Conservation (phyloP, 2,797 vertebrate species). For the Poeciliopsis turneri region DNA sequence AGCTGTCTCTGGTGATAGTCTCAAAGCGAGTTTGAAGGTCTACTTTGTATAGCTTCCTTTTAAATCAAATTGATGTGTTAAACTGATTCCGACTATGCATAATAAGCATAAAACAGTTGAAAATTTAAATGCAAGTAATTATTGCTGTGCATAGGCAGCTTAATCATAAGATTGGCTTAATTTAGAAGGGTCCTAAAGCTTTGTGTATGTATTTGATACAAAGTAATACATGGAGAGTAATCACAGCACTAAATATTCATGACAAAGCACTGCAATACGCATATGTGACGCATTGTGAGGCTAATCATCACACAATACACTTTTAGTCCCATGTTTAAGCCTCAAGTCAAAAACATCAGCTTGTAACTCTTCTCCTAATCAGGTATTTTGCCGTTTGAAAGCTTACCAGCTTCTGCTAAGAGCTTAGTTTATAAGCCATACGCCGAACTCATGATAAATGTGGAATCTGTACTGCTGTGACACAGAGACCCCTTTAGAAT, state of each 20-base stretch:
- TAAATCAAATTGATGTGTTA: not conserved
- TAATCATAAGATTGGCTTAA: not conserved
- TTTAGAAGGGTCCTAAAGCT: not conserved
- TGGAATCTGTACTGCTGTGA: conserved; percentile 52
- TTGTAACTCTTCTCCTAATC: conserved; percentile 58
- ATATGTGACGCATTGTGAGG: conserved; percentile 1
- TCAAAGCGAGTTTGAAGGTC: not conserved
- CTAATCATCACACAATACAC: conserved; percentile 21
- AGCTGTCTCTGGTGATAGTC: not conserved
- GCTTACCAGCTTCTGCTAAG: conserved; percentile 51
- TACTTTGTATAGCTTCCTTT: not conserved
- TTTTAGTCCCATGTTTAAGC: conserved; percentile 17
- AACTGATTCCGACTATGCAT: not conserved
- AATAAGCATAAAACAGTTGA: not conserved
- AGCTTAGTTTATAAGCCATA: conserved; percentile 59
- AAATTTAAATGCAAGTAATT: too few species aligned
- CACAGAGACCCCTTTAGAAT: conserved; percentile 65
- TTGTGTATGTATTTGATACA: not conserved
- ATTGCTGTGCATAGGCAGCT: not conserved
- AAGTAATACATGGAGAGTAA: not conserved
- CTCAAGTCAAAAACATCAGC: conserved; percentile 36
- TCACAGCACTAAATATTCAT: not conserved
- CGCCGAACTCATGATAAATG: conserved; percentile 49
- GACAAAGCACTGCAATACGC: not conserved
- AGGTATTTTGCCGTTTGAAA: conserved; percentile 64